Evolutionary conservation across 2,113 vertebrate genomes (phyloP).

Genomic region (Cheirogaleus medius): DNA sequence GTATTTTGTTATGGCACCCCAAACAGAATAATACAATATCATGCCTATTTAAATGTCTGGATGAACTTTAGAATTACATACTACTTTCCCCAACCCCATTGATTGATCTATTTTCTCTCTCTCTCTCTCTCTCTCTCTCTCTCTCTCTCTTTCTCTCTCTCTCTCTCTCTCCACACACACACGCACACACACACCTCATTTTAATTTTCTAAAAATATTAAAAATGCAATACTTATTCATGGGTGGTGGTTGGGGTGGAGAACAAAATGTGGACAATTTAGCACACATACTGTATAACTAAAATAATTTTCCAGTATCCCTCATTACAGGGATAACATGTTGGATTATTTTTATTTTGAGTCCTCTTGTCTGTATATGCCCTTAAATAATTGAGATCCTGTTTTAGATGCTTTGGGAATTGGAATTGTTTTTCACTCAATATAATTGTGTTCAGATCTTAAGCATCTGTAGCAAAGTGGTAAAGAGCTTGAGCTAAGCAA

Average conservation of each 20-base stretch:
- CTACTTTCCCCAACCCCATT: background rate
- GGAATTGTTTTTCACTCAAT: background rate
- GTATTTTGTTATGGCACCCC: too few species aligned
- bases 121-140: too few species aligned
- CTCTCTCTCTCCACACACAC: background rate
- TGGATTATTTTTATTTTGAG: too few species aligned
- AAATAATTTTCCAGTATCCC: too few species aligned
- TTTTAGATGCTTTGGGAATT: background rate
- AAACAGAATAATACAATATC: background rate
- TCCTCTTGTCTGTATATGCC: too few species aligned
- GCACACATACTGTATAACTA: too few species aligned
- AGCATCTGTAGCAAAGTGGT: background rate
- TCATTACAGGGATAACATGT: too few species aligned
- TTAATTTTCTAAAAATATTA: background rate
- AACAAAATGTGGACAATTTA: too few species aligned
- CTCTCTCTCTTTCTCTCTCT: background rate
- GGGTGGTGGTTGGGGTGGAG: too few species aligned
- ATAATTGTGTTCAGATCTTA: background rate
- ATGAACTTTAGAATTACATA: background rate
- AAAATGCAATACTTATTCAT: background rate
- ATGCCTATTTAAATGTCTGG: background rate
- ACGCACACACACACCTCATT: too few species aligned
- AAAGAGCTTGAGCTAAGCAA: background rate
- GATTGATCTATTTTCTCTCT: background rate
- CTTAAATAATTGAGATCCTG: too few species aligned